Evolutionary conservation across 2,797 vertebrate genomes (phyloP), one percentile per base, ranked within the genome.

Genomic region (Crocidura indochinensis): DNA sequence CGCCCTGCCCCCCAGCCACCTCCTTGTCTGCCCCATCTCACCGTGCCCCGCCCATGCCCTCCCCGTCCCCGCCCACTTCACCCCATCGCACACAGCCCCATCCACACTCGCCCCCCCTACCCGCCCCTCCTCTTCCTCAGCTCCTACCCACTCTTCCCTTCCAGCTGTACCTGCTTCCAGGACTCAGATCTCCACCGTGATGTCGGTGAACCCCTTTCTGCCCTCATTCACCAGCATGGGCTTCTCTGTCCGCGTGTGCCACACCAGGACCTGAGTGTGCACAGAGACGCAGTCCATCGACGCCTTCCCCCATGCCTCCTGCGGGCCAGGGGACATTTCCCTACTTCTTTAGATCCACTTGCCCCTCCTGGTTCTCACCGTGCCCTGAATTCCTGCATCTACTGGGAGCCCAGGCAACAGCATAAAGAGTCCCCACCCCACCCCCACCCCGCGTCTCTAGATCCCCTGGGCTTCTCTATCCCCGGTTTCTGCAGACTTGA

Each of bases 171-270:
- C 96, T 94, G 92, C n/a, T 9, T 91, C 49, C 82, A 60, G 90
- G 94, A 38, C 81, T 99, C 98, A 99, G 96, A 99, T 99, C 98
- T 99, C 99, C 97, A 99, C 98, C 0, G 99, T 99, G 84, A 98
- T 98, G 97, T 99, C 99, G 92, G 99, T 99, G 98, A 99, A 99
- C 97, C 99, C 99, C 97, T 99, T 99, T 97, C 99, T 99, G 60
- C 99, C 99, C 97, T 99, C 99, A 0, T 99, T 99, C 91, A 99
- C 99, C 93, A 99, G 98, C 96, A 99, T 98, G 0, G 99, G 99
- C 96, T 99, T 99, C 97, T 99, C 99, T 1, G 99, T 99, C 97
- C 99, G 98, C 0, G 99, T 99, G 96, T 99, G 99, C 99, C 99
- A 99, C 94, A 99, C 99, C 53, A 99, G 98, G 97, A 99, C 99